A percentile compares a stretch with the other conserved stretches of the same genome.
Evolutionary conservation across 2,888 invertebrate genomes (phyloP).

Genomic region (Thera britannica): DNA sequence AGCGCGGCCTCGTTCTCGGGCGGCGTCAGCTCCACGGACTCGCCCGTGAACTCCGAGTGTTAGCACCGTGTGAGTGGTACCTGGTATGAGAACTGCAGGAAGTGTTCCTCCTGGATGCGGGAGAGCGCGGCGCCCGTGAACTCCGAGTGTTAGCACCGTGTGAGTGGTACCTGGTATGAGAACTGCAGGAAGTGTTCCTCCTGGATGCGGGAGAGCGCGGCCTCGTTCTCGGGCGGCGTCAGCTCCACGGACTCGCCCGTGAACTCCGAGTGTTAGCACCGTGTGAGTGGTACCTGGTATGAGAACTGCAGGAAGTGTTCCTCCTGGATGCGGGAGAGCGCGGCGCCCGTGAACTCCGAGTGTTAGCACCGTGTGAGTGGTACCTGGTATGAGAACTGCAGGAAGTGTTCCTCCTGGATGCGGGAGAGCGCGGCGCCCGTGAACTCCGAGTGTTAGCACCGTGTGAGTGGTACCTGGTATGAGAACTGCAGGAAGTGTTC

Average conservation of each 20-base stretch:
- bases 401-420: not conserved
- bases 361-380: no score
- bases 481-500: not conserved
- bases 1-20: conserved; percentile 88
- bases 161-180: not conserved
- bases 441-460: no score
- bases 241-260: conserved; percentile 87
- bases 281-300: conserved; percentile 77
- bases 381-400: not conserved
- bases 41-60: conserved; percentile 99
- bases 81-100: no score
- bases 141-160: no score
- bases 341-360: no score
- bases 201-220: conserved; percentile 85
- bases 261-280: conserved; percentile 96
- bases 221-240: conserved; percentile 93
- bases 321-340: no score
- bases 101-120: no score
- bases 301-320: no score
- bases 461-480: not conserved
- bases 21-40: conserved; percentile 98
- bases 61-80: conserved; percentile 91
- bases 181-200: conserved; percentile 70
- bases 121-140: no score
- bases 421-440: no score